Evolutionary conservation across 2,113 vertebrate genomes (phyloP).

Genomic region (Micronisus gabar): DNA sequence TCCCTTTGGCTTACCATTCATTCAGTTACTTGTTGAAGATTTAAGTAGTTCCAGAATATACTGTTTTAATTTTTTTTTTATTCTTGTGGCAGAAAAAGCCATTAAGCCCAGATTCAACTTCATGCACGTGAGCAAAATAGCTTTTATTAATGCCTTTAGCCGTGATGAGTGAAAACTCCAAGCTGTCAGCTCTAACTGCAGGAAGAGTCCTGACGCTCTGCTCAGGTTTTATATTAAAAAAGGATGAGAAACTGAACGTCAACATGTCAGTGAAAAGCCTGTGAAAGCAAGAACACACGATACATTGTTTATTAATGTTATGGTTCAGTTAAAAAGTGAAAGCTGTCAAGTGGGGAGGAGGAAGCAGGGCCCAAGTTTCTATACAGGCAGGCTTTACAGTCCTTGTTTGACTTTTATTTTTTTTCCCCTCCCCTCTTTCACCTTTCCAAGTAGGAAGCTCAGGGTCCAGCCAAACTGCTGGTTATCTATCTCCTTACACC

Average conservation of each 20-base stretch:
- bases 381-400: background rate
- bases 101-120: background rate
- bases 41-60: background rate
- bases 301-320: background rate
- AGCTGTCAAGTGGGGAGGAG: background rate
- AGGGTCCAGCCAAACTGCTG: background rate
- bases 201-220: background rate
- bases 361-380: background rate
- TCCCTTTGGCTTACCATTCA: background rate
- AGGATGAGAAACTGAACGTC: background rate
- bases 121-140: background rate
- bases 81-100: background rate
- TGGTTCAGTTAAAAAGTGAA: background rate
- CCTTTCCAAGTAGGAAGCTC: background rate
- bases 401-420: background rate
- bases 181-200: background rate
- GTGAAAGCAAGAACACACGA: background rate
- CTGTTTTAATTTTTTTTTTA: background rate
- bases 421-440: background rate
- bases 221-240: background rate
- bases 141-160: background rate
- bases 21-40: background rate
- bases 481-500: background rate
- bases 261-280: background rate
- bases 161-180: background rate